These are phyloP conservation scores for Drosophila saltans DNA, from an alignment of 1,140 invertebrate genomes.

Conservation along the genomic window DNA sequence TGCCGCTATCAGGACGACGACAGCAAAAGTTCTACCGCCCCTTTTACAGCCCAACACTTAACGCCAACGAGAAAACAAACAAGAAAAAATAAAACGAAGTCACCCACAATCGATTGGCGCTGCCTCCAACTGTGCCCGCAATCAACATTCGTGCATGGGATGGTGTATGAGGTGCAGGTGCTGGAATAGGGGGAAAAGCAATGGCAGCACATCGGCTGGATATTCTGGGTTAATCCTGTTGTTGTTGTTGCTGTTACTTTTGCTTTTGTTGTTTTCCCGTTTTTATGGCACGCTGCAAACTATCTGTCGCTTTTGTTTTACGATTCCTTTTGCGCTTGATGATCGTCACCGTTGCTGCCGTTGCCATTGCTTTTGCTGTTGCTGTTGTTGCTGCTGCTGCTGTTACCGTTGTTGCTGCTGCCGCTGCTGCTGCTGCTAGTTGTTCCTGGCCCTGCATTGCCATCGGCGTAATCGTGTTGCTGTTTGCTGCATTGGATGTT, in stretches of 20 bases:
- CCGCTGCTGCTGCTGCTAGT: neutral
- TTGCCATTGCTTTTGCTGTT: neutral
- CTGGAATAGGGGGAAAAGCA: neutral
- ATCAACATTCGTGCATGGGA: slow-evolving; percentile 33
- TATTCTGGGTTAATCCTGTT: slow-evolving; percentile 15
- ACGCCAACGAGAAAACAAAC: slow-evolving; percentile 65
- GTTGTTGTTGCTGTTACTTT: slow-evolving; percentile 36
- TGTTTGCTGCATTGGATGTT: slow-evolving; percentile 77
- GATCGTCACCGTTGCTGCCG: slow-evolving; percentile 61
- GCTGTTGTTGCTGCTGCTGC: neutral
- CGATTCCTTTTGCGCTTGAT: slow-evolving; percentile 77
- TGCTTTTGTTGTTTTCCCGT: slow-evolving; percentile 46
- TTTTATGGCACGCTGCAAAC: slow-evolving; percentile 71
- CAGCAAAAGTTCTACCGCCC: slow-evolving; percentile 35
- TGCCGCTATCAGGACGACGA: slow-evolving; percentile 65
- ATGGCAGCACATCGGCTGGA: slow-evolving; percentile 17
- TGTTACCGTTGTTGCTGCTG: neutral
- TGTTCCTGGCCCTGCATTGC: slow-evolving; percentile 41
- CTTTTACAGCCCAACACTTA: slow-evolving; percentile 53
- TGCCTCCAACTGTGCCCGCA: slow-evolving; percentile 57
- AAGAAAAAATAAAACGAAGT: slow-evolving; percentile 48
- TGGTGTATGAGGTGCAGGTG: neutral
- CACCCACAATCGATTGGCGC: slow-evolving; percentile 74
- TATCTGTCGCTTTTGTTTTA: slow-evolving; percentile 81
- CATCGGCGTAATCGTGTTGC: slow-evolving; percentile 76